Evolutionary conservation across 2,797 vertebrate species (phyloP), one percentile per base, ranked within the genome.

Genomic region (Bradypodion pumilum): DNA sequence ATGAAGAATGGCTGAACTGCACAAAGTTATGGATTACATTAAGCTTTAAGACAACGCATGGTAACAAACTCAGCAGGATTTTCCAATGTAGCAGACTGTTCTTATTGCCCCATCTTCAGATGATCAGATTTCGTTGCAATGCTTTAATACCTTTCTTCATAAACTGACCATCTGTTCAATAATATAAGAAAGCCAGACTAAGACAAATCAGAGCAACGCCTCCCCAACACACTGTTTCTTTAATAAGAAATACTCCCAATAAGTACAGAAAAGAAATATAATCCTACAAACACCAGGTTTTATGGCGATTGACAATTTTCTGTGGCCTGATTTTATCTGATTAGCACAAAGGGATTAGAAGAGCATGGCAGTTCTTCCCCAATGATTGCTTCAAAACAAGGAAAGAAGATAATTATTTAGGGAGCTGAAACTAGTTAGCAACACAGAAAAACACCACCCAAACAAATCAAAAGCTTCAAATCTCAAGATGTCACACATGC

Each of bases 101-200:
- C 88, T 92, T 87, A 87, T 78, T 88, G 78, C 63, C 81, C 84
- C 6, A 0, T 88, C 90, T 93, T 90, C 79, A 90, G 74, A 42
- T 77, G 82, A 92, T 90, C 86, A 89, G 92, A 93, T 87, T 92
- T 89, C 83, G 74, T 89, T 88, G 87, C 78, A 89, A 81, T 72
- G 85, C 86, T 87, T 90, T 93, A 95, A 94, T 89, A 81, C 88
- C 78, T 86, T 86, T 77, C 81, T 66, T 90, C 91, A 90, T 85
- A 60, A 93, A 92, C 90, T 89, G 92, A 90, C 93, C 93, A 93
- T 94, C 93, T 94, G 94, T 87, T 91, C 88, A 85, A 76, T 9
- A 88, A 83, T 76, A 82, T 37, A 35, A 82, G 19, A 74, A 81
- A 89, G 16, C 59, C 83, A 80, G 80, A 80, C n/a, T 40, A 90